Evolutionary conservation across 2,888 invertebrate genomes (phyloP), one percentile per base, ranked within the genome.

Genomic region (Neuroscelio doddi): DNA sequence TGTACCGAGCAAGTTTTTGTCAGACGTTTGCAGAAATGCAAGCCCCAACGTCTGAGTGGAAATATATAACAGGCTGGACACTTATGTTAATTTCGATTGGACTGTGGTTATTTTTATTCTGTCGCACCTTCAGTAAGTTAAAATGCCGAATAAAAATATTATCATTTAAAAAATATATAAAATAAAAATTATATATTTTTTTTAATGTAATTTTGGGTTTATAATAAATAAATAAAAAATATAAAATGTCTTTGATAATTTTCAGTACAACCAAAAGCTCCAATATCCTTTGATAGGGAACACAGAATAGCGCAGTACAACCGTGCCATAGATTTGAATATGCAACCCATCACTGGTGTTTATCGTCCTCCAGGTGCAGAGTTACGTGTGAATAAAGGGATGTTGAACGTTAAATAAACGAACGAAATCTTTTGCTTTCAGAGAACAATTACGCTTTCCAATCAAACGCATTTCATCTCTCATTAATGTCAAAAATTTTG

Each of bases 1-100:
- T 98, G 36, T 99, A 98, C 88, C 90, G 98, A 63, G 90, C 94
- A 1, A 93, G 94, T 70, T 99, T 94, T 87, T 92, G 97, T 79
- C 94, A 95, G 85, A 99, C 98, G 8, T 95, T 93, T 81, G 87
- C 93, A 0, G 99, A 99, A 87, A 91, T 97, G 86, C 87, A 91
- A 64, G 94, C 96, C 0, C 93, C 94, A 16, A 90, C 90, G 1
- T 96, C 95, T 1, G 90, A 93, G 80, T 96, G 95, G 95, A 97
- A 96, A 86, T 87, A 87, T 0, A 79, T 89, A 0, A 0, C 92
- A 0, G 94, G 93, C 34, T 83, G 88, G 52, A 73, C 86, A 0
- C 80, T 92, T 0, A 70, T 89, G 4, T 77, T 86, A 5, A 66
- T 87, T 0, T 86, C 89, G 0, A 10, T 88, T 0, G 88, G 89